phyloP scores from a whole-genome alignment of 1,140 invertebrate species.

The Potamilus streckersoni region DNA sequence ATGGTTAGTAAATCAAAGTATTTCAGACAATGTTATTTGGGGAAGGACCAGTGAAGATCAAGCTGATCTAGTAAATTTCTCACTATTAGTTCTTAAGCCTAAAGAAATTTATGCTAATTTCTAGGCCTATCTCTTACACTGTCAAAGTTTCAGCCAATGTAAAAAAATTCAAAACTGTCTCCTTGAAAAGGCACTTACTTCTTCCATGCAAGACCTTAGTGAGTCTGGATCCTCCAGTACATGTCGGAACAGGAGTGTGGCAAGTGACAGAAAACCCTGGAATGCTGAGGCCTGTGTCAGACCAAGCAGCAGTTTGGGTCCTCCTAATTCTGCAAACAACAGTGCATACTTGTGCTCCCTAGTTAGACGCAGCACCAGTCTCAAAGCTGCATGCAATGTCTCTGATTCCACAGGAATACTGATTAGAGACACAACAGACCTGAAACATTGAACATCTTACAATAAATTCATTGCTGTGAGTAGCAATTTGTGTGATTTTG shows the following conservation, averaged over 20 bases:
- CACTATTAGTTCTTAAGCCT: too few relatives aligned
- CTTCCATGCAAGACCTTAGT: slow-evolving; percentile 85
- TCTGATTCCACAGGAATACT: slow-evolving; percentile 80
- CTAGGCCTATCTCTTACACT: too few relatives aligned
- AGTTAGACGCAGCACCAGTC: slow-evolving; percentile 82
- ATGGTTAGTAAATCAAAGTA: too few relatives aligned
- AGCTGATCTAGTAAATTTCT: too few relatives aligned
- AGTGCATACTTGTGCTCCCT: slow-evolving; percentile 81
- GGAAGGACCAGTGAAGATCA: too few relatives aligned
- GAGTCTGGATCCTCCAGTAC: slow-evolving; percentile 84
- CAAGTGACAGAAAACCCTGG: slow-evolving; percentile 82
- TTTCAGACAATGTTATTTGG: too few relatives aligned
- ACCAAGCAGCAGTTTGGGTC: slow-evolving; percentile 78
- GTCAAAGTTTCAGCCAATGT: too few relatives aligned
- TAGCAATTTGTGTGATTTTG: too few relatives aligned
- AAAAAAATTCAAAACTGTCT: too few relatives aligned
- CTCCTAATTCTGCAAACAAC: slow-evolving; percentile 81
- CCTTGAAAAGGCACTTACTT: slow-evolving; percentile 63
- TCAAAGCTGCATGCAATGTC: slow-evolving; percentile 82
- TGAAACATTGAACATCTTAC: slow-evolving; percentile 31
- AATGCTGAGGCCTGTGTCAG: slow-evolving; percentile 81
- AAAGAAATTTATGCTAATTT: too few relatives aligned
- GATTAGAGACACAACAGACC: slow-evolving; percentile 80
- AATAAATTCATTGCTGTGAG: neutral
- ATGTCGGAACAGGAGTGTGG: slow-evolving; percentile 86